Percentiles rank a stretch among this genome's conserved stretches.
Conservation (phyloP, 2,888 invertebrate species). For the Agrotis ipsilon region DNA sequence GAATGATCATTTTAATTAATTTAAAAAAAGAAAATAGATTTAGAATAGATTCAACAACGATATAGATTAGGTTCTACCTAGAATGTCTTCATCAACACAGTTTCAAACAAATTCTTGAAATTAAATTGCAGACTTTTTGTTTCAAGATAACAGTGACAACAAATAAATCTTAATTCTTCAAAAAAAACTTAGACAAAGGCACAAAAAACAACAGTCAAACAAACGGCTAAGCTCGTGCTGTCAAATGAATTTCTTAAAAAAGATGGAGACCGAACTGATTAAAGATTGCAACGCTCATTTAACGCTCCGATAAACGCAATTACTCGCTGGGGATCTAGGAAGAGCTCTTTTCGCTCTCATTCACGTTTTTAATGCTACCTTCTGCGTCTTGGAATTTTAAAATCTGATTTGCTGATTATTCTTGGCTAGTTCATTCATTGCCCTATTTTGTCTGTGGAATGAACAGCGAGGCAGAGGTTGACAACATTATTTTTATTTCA, state of each 20-base stretch:
- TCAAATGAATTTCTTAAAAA: conserved; percentile 70
- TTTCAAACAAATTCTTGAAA: neutral
- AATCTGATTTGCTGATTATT: conserved; percentile 57
- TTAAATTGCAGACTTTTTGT: neutral
- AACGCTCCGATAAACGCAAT: conserved; percentile 88
- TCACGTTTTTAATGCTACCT: conserved; percentile 73
- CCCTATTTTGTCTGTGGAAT: conserved; percentile 41
- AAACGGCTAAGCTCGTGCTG: conserved; percentile 65
- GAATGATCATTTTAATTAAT: no score
- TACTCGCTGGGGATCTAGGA: conserved; percentile 78
- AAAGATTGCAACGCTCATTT: conserved; percentile 89
- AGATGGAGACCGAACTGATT: conserved; percentile 78
- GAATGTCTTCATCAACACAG: neutral
- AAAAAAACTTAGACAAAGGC: conserved; percentile 51
- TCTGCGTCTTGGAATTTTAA: conserved; percentile 56
- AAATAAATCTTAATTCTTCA: conserved; percentile 4
- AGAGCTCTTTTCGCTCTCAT: conserved; percentile 76
- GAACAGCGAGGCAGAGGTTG: neutral
- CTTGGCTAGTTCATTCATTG: conserved; percentile 57
- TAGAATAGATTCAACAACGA: neutral
- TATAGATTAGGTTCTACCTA: neutral
- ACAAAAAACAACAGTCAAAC: conserved; percentile 66
- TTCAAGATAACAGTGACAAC: neutral
- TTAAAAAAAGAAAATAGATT: no score
- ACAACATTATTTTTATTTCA: conserved; percentile 1